A percentile compares a stretch with the other conserved stretches of the same genome.
Evolutionary conservation across 2,113 vertebrate species (phyloP).

Genomic region (Vicugna pacos): DNA sequence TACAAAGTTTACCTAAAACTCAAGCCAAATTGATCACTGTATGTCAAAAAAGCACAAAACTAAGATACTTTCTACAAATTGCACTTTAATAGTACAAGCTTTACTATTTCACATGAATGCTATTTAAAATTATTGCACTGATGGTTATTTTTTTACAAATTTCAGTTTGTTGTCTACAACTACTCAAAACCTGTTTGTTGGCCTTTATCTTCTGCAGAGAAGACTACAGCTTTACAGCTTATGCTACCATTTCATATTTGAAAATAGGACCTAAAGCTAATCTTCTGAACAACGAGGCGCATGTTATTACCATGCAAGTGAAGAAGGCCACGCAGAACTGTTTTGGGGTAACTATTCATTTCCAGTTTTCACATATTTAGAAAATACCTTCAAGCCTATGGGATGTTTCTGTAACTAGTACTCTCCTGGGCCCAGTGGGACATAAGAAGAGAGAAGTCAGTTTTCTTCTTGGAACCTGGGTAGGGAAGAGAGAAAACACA

Average conservation of each 20-base stretch:
- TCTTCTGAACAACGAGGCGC: constrained; percentile 89
- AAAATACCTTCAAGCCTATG: neutral
- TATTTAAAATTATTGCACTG: neutral
- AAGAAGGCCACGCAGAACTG: constrained; percentile 56
- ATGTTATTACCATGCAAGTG: constrained; percentile 89
- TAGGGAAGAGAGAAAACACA: neutral
- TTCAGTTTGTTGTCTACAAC: neutral
- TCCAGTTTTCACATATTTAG: neutral
- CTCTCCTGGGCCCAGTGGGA: neutral
- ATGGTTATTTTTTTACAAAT: neutral
- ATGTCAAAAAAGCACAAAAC: neutral
- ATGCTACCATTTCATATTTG: constrained; percentile 95
- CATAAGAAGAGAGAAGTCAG: neutral
- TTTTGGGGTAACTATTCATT: constrained; percentile 80
- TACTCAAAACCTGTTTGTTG: constrained; percentile 35
- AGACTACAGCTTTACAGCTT: constrained; percentile 98
- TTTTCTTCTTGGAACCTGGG: constrained; percentile 33
- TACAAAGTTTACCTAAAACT: neutral
- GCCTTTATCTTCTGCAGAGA: constrained; percentile 88
- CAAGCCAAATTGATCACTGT: neutral
- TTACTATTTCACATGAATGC: neutral
- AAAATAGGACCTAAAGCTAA: constrained; percentile 93
- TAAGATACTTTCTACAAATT: constrained; percentile 2
- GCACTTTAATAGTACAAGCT: neutral
- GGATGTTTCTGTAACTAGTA: neutral